Evolutionary conservation across 2,113 vertebrate species (phyloP).

Genomic region (Cairina moschata): DNA sequence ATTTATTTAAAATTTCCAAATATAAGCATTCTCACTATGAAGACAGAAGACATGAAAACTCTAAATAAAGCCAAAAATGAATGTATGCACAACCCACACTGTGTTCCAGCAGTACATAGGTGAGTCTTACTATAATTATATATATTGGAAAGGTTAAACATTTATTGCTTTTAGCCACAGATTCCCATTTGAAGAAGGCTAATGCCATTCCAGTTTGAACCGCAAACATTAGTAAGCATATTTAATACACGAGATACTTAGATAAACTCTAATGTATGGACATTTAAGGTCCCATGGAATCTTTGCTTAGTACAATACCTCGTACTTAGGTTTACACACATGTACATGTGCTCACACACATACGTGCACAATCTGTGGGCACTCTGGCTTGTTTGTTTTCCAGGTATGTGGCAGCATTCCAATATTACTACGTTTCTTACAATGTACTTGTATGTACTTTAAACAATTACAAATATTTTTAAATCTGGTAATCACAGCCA

Average conservation of each 20-base stretch:
- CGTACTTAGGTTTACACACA: background rate
- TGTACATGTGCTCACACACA: background rate
- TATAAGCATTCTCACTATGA: background rate
- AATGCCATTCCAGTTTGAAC: background rate
- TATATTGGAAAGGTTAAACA: background rate
- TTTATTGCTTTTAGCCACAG: background rate
- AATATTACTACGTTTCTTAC: background rate
- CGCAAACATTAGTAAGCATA: background rate
- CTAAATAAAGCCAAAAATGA: background rate
- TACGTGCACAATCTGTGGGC: background rate
- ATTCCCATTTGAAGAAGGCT: background rate
- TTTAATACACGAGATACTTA: background rate
- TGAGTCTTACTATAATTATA: background rate
- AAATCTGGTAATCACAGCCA: background rate
- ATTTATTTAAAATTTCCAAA: background rate
- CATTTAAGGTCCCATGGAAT: background rate
- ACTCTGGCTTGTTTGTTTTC: background rate
- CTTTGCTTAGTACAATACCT: background rate
- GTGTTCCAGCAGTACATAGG: background rate
- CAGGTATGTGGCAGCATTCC: background rate
- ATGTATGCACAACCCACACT: rapidly evolving
- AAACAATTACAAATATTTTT: background rate
- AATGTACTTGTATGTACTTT: background rate
- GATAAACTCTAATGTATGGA: rapidly evolving
- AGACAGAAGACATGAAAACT: background rate